These are phyloP conservation scores for Deroplatys truncata DNA, from an alignment of 2,888 invertebrate species.

Conservation along the genomic window DNA sequence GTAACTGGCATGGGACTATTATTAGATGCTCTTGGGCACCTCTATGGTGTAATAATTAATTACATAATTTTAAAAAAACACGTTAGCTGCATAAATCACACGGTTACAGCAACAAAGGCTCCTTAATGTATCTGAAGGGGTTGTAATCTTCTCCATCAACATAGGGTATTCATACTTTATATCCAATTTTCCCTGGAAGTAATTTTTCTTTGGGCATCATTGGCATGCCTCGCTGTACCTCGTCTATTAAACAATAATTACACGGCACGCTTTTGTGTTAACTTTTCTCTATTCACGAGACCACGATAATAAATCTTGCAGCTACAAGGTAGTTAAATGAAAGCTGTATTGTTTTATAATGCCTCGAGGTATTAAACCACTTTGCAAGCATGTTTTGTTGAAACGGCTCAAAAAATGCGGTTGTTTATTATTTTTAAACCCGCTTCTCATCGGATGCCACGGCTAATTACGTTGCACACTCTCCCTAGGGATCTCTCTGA, in stretches of 20 bases:
- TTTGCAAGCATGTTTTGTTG: background rate
- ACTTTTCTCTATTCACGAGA: background rate
- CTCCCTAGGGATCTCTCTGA: background rate
- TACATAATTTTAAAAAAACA: background rate
- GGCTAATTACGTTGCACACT: background rate
- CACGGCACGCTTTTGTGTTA: background rate
- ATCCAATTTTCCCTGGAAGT: background rate
- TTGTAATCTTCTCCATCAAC: background rate
- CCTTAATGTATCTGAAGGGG: background rate
- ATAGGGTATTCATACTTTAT: background rate
- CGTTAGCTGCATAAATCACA: background rate
- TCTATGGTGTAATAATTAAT: too few species aligned
- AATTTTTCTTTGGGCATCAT: background rate
- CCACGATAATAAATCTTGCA: background rate
- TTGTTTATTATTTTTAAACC: background rate
- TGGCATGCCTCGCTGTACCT: too few species aligned
- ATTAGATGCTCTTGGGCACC: background rate
- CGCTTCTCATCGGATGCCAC: background rate
- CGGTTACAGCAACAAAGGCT: background rate
- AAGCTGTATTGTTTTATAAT: background rate
- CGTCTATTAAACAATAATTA: background rate
- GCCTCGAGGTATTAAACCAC: background rate
- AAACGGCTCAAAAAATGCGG: background rate
- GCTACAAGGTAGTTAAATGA: background rate
- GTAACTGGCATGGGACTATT: too few species aligned